Percentiles rank a stretch among this genome's conserved stretches.
Evolutionary conservation across 2,797 vertebrate species (phyloP).

Genomic region (Melanogrammus aeglefinus): DNA sequence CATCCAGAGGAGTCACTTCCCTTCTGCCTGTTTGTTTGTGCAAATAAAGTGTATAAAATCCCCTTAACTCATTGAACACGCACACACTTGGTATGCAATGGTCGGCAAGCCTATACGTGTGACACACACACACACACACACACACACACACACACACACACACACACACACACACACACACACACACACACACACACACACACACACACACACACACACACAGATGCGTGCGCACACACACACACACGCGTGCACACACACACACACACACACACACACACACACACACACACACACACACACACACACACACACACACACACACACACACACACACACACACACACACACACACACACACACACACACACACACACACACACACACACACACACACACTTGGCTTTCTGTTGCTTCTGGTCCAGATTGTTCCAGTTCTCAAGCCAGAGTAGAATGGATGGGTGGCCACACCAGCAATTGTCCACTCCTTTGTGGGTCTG

Average conservation of each 20-base stretch:
- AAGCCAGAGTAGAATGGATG: conserved; percentile 45
- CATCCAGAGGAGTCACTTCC: not conserved
- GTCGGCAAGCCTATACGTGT: not conserved
- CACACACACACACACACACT: conserved; percentile 22
- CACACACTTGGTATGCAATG: conserved; percentile 5
- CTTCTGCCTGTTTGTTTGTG: not conserved
- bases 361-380: conserved; percentile 19
- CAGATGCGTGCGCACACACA: too few species aligned
- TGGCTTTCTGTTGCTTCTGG: conserved; percentile 17
- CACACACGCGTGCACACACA: too few species aligned
- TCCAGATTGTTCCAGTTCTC: conserved; percentile 45
- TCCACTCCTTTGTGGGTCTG: conserved; percentile 23
- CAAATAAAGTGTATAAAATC: not conserved
- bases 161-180: conserved; percentile 14
- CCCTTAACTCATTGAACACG: not conserved
- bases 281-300: conserved; percentile 25
- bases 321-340: conserved; percentile 12
- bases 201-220: conserved; percentile 14
- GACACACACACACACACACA: conserved; percentile 16
- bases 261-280: conserved; percentile 17
- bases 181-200: conserved; percentile 28
- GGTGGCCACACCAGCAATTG: conserved; percentile 38
- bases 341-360: conserved; percentile 12
- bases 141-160: conserved; percentile 8
- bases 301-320: conserved; percentile 20